These are phyloP conservation scores for Rostratula benghalensis DNA, from an alignment of 2,113 vertebrate species.

Conservation along the genomic window DNA sequence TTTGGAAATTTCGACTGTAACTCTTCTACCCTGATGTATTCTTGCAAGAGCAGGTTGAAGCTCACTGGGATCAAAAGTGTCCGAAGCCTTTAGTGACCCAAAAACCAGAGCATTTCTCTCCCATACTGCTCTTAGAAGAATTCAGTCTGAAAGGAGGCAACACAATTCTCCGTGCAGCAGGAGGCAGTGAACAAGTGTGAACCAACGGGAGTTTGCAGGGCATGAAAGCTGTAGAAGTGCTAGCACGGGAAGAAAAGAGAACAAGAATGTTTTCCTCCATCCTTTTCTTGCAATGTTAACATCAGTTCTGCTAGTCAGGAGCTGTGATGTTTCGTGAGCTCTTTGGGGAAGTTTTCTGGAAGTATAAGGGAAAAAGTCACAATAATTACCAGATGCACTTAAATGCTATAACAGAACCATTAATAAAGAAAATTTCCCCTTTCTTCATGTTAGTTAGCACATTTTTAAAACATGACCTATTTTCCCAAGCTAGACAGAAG, in stretches of 20 bases:
- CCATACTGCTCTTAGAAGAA: not conserved
- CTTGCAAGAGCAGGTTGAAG: slow-evolving; percentile 4
- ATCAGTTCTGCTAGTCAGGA: not conserved
- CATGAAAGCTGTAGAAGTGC: not conserved
- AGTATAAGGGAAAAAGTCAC: not conserved
- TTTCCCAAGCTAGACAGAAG: slow-evolving; percentile 63
- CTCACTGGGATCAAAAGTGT: not conserved
- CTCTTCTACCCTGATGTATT: not conserved
- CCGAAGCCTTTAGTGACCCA: not conserved
- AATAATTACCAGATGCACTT: slow-evolving; percentile 6
- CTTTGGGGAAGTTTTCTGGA: slow-evolving; percentile 10
- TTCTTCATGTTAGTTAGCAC: slow-evolving; percentile 58
- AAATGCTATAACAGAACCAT: slow-evolving; percentile 24
- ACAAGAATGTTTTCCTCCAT: not conserved
- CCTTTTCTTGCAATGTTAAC: not conserved
- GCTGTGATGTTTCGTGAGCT: rapidly evolving
- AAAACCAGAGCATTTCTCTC: not conserved
- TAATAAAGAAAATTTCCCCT: slow-evolving; percentile 48
- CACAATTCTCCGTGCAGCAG: not conserved
- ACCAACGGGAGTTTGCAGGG: not conserved
- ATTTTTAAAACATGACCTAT: slow-evolving; percentile 66
- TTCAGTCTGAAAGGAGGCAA: not conserved
- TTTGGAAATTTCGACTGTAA: not conserved
- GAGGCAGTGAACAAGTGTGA: not conserved
- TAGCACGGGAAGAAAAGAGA: not conserved